Conservation (phyloP, 2,113 vertebrate genomes). For the Perognathus longimembris region DNA sequence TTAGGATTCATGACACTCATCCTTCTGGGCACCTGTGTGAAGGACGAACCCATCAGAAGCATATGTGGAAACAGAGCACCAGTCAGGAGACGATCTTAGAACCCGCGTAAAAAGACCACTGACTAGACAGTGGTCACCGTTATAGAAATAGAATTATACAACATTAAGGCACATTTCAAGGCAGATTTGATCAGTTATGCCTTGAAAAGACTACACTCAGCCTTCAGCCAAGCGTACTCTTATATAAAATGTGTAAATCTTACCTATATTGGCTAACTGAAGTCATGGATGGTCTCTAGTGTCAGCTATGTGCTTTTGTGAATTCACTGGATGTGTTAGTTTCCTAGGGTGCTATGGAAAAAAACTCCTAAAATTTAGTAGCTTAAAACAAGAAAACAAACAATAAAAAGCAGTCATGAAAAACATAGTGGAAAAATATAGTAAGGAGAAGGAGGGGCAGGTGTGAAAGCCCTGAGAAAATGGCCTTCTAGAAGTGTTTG, state of each 20-base stretch:
- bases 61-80: not conserved
- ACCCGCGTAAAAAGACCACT: not conserved
- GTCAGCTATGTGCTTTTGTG: not conserved
- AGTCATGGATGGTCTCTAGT: not conserved
- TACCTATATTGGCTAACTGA: not conserved
- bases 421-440: not conserved
- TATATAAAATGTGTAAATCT: not conserved
- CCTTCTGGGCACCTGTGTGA: not conserved
- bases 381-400: conserved; percentile 1
- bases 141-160: not conserved
- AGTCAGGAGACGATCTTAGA: not conserved
- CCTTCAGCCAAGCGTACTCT: not conserved
- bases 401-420: not conserved
- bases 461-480: not conserved
- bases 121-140: not conserved
- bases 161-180: not conserved
- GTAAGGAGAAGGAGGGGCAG: not conserved
- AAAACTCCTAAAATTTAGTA: not conserved
- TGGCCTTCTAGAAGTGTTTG: not conserved
- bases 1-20: not conserved
- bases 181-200: not conserved
- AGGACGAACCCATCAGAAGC: not conserved
- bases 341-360: not conserved
- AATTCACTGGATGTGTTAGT: not conserved
- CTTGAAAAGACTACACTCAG: not conserved